Evolutionary conservation across 2,797 vertebrate species (phyloP), one percentile per base, ranked within the genome.

Genomic region (Prionace glauca): DNA sequence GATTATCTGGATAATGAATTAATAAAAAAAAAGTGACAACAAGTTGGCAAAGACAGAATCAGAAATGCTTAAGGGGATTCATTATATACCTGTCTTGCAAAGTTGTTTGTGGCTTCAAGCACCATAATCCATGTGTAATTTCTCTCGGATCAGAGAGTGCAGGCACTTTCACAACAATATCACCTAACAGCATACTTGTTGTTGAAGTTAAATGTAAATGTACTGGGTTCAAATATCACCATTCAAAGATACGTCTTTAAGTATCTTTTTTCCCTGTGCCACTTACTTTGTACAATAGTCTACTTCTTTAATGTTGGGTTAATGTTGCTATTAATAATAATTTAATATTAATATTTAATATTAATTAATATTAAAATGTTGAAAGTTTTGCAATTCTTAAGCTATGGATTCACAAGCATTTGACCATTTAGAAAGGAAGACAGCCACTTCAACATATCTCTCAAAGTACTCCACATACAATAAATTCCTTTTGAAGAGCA

Each of bases 31-130:
- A 97, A 97, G 97, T 97, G 97, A 98, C 97, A 98, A 92, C n/a
- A 92, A 67, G 1, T 65, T 3, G 4, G 86, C 74, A 26, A 87
- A 87, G 24, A 65, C 62, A 92, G 60, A 92, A 69, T 41, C 91
- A 93, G 97, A 97, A 98, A 97, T 62, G 96, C 97, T 98, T 96
- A 96, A 96, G 97, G 97, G 97, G 97, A 97, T 97, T 97, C 97
- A 98, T 98, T 98, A 97, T 98, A 97, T 95, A 96, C 96, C 98
- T 98, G 98, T 98, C 98, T 98, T 97, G 98, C 97, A 96, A 96
- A 96, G 97, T 98, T 98, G 98, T 97, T 96, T 97, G 96, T 97
- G 97, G 97, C 97, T 98, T 98, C 97, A 97, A 97, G 97, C 97
- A 97, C 97, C 98, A 98, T 98, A 97, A 98, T 97, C 97, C 98